Base-by-base conservation (phyloP, 2,113 vertebrate genomes). In the Columbina picui region DNA sequence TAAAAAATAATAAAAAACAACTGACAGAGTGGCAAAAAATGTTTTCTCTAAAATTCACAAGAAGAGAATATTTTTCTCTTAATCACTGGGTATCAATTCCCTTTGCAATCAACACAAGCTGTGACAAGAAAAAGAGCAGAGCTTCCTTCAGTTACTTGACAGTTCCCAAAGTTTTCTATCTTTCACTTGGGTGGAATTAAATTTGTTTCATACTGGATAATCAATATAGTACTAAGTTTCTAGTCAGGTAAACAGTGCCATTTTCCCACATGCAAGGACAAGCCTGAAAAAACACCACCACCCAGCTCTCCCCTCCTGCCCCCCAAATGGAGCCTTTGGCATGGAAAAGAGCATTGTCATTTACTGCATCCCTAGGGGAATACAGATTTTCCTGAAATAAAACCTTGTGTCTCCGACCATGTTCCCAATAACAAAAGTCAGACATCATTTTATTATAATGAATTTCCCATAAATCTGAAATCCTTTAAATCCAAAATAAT, bases 91-190 rank as follows among this genome's bases (percentile, higher is more conserved):
- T 63, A 93, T 75, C 68, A 90, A 84, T 78, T 93, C 79, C 79
- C 92, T 71, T 74, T 87, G 73, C 83, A 94, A 94, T 87, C 88
- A 93, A 83, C 84, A 89, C 49, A 95, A 91, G 84, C 64, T 87
- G 92, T 75, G 64, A 93, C 64, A 92, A 86, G 88, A 92, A 90
- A 89, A 92, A 93, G 39, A 96, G 43, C 92, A 94, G 85, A 96
- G 36, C 57, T 57, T 94, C 43, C 70, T 74, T 41, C 38, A 75
- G 64, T 81, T 53, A 60, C 25, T 93, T 94, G 79, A 90, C 60
- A 93, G 76, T 49, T 84, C 30, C 71, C 71, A 65, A 90, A 25
- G 60, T 92, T 93, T 91, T 95, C 68, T 86, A 0, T 78, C 55
- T 81, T 86, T 81, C 79, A 89, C 47, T 65, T 5, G 55, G 23